Evolutionary conservation across 2,797 vertebrate genomes (phyloP).

Genomic region (Peromyscus aztecus): DNA sequence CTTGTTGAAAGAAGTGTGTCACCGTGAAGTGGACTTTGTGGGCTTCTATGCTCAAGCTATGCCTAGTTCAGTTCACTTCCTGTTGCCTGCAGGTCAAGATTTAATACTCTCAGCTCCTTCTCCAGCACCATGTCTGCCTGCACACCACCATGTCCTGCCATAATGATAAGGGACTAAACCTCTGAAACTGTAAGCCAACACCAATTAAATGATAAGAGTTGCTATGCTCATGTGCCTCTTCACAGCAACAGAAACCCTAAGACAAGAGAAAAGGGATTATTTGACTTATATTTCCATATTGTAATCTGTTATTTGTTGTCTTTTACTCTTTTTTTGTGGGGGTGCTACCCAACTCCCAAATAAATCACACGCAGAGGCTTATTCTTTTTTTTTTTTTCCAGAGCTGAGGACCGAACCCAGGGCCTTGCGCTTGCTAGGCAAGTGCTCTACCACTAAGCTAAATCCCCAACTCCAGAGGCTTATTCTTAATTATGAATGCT

Average conservation of each 20-base stretch:
- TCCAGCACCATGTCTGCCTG: neutral
- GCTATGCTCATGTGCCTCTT: neutral
- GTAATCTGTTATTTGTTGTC: neutral
- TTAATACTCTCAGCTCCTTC: neutral
- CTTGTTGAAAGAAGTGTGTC: neutral
- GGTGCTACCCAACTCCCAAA: too few species aligned
- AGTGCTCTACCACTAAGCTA: too few species aligned
- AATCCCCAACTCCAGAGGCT: too few species aligned
- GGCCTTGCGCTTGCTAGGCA: too few species aligned
- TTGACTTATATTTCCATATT: neutral
- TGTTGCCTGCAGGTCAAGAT: neutral
- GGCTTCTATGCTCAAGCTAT: neutral
- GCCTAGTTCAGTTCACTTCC: neutral
- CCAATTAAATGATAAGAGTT: neutral
- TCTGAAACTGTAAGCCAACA: neutral
- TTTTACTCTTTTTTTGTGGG: too few species aligned
- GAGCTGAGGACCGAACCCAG: too few species aligned
- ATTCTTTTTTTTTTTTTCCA: too few species aligned
- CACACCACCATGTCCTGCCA: neutral
- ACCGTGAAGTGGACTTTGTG: neutral
- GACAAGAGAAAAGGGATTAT: neutral
- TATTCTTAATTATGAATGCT: too few species aligned
- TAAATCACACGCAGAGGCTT: too few species aligned
- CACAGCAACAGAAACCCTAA: neutral
- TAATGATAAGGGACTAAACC: neutral